These are phyloP conservation scores for Drosophila jambulina DNA, from an alignment of 1,140 invertebrate species.

Conservation along the genomic window DNA sequence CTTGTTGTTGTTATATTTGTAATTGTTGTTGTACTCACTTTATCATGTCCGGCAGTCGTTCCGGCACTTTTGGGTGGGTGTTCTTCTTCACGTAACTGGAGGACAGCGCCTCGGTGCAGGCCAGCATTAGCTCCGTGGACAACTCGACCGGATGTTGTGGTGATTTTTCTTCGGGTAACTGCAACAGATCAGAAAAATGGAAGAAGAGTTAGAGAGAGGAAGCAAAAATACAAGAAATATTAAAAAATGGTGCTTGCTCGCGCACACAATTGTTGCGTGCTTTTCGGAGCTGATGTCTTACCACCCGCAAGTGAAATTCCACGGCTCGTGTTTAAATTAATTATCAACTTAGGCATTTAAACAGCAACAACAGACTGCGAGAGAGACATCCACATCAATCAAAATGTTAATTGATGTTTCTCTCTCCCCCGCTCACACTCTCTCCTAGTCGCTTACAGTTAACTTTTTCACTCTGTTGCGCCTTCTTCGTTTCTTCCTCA, in stretches of 20 bases:
- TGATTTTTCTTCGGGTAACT: conserved; percentile 85
- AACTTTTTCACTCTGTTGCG: conserved; percentile 56
- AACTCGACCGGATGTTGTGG: conserved; percentile 84
- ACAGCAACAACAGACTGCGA: conserved; percentile 34
- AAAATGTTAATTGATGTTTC: conserved; percentile 79
- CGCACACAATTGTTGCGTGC: conserved; percentile 74
- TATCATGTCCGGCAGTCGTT: conserved; percentile 85
- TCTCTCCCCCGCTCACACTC: conserved; percentile 21
- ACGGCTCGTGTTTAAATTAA: conserved; percentile 67
- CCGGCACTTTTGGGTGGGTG: conserved; percentile 83
- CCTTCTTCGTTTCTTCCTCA: conserved; percentile 16
- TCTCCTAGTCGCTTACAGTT: conserved; percentile 12
- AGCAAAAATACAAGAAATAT: background rate
- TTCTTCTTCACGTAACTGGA: conserved; percentile 80
- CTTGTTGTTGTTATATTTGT: conserved; percentile 47
- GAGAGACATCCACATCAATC: conserved; percentile 65
- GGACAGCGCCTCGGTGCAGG: conserved; percentile 83
- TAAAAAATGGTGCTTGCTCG: conserved; percentile 13
- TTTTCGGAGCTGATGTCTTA: conserved; percentile 49
- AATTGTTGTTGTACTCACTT: conserved; percentile 78
- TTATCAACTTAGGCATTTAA: conserved; percentile 72
- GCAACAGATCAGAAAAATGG: conserved; percentile 46
- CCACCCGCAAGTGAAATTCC: conserved; percentile 33
- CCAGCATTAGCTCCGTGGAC: conserved; percentile 85
- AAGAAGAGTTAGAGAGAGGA: conserved; percentile 6